Percentiles rank a stretch among this genome's conserved stretches.
Conservation (phyloP, 2,113 vertebrate genomes). For the Apaloderma vittatum region DNA sequence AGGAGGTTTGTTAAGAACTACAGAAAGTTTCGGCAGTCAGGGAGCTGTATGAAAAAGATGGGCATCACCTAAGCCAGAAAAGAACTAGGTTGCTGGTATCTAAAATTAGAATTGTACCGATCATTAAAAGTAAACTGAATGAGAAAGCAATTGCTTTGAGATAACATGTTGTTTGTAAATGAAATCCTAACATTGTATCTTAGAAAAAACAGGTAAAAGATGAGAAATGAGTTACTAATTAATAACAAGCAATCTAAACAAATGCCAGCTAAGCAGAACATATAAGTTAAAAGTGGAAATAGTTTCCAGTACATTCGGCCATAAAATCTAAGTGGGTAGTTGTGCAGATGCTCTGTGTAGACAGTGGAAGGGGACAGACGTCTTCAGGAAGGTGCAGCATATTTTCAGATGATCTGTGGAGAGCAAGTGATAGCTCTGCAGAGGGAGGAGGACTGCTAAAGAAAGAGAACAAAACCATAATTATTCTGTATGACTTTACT, state of each 20-base stretch:
- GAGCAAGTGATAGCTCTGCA: not conserved
- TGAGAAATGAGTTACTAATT: not conserved
- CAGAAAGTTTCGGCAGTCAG: slow-evolving; percentile 24
- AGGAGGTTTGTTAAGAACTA: slow-evolving; percentile 50
- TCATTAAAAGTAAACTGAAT: not conserved
- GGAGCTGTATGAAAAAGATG: slow-evolving; percentile 1
- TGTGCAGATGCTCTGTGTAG: not conserved
- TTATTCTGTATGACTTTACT: not conserved
- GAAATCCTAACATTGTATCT: not conserved
- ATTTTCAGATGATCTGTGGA: not conserved
- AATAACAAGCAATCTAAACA: not conserved
- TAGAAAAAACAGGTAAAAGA: not conserved
- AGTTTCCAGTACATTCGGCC: not conserved
- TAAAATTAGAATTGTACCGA: slow-evolving; percentile 3
- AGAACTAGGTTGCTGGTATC: not conserved
- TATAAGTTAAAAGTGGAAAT: not conserved
- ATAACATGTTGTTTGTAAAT: not conserved
- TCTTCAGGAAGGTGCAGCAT: not conserved
- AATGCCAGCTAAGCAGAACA: not conserved
- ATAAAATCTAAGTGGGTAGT: not conserved
- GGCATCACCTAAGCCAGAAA: slow-evolving; percentile 27
- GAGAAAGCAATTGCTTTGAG: not conserved
- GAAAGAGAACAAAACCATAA: not conserved
- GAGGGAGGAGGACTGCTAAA: not conserved
- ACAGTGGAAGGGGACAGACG: not conserved